Evolutionary conservation across 64 coral and sea anemone genomes (phyloP).

Genomic region (Stichodactyla helianthus): DNA sequence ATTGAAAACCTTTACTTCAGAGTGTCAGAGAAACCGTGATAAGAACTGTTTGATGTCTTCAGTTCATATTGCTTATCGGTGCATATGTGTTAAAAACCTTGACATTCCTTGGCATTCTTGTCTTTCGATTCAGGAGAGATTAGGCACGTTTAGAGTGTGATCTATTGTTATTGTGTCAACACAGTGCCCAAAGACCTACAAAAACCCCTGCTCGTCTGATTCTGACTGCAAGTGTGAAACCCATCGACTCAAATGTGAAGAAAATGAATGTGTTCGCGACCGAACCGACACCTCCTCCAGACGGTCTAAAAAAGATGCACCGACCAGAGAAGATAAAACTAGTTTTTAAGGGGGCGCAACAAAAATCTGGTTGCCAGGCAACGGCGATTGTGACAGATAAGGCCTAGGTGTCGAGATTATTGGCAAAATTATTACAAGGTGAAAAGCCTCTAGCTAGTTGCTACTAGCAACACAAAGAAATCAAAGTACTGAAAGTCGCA

Average conservation of each 20-base stretch:
- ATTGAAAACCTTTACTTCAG: neutral
- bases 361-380: neutral
- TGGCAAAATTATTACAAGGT: neutral
- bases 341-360: neutral
- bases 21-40: neutral
- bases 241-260: slow-evolving; percentile 1
- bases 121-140: neutral
- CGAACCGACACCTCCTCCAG: too few species aligned
- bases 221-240: neutral
- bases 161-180: neutral
- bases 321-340: neutral
- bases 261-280: neutral
- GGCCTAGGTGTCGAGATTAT: too few species aligned
- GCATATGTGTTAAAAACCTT: neutral
- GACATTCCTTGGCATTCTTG: neutral
- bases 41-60: neutral
- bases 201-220: neutral
- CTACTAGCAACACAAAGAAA: neutral
- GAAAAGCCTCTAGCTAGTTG: neutral
- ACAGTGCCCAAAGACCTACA: neutral
- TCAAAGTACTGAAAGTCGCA: neutral
- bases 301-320: neutral
- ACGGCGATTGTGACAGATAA: neutral
- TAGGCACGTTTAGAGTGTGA: neutral
- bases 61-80: neutral